These are phyloP conservation scores for Amblyteles armatorius DNA, from an alignment of 2,888 invertebrate species.

Conservation along the genomic window DNA sequence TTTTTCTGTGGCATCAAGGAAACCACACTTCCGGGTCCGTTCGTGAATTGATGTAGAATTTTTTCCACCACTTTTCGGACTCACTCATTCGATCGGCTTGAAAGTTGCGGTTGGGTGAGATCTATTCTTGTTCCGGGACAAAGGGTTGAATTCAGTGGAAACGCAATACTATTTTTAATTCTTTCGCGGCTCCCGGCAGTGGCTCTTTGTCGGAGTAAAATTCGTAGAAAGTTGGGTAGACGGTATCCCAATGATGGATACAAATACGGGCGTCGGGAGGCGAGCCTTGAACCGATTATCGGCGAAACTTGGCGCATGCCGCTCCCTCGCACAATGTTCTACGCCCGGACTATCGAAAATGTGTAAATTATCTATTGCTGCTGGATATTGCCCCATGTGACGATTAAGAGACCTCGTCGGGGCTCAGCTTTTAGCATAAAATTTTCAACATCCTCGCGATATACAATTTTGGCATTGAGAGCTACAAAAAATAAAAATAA, in stretches of 20 bases:
- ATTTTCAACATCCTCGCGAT: constrained; percentile 44
- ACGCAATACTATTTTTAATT: neutral
- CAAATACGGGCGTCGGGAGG: constrained; percentile 27
- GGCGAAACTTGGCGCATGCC: constrained; percentile 50
- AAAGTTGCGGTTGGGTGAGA: neutral
- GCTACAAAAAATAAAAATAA: constrained; percentile 35
- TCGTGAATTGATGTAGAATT: no score
- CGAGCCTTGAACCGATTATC: constrained; percentile 22
- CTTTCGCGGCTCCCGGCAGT: neutral
- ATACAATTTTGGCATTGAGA: constrained; percentile 55
- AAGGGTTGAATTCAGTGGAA: neutral
- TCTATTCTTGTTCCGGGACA: neutral
- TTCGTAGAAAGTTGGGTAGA: constrained; percentile 43
- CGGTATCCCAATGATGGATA: constrained; percentile 32
- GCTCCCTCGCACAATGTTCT: constrained; percentile 37
- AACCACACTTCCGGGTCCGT: no score
- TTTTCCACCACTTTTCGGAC: no score
- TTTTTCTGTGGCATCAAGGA: no score
- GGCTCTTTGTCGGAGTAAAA: neutral
- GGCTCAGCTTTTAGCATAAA: constrained; percentile 40
- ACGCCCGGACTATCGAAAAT: constrained; percentile 51
- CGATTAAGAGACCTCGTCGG: constrained; percentile 50
- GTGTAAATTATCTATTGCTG: constrained; percentile 47
- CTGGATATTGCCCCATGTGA: constrained; percentile 45
- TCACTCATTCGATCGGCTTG: no score